A percentile compares a stretch with the other conserved stretches of the same genome.
Evolutionary conservation across 2,797 vertebrate species (phyloP).

Genomic region (Rachycentron canadum): DNA sequence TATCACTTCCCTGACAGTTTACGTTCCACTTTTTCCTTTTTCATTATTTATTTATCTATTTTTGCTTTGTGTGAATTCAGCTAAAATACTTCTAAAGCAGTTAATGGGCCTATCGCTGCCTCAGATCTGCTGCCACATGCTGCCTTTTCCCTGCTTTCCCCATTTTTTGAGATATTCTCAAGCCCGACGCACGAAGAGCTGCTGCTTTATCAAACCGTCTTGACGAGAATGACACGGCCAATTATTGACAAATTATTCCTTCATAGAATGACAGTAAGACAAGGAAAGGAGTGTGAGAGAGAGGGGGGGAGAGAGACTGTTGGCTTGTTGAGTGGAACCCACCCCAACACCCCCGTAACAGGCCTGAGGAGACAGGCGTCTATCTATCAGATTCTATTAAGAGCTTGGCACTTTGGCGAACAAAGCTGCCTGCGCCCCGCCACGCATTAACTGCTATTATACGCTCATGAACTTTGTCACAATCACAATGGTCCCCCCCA

Average conservation of each 20-base stretch:
- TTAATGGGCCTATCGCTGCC: constrained; percentile 85
- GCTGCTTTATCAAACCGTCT: constrained; percentile 82
- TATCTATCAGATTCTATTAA: constrained; percentile 88
- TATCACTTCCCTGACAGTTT: constrained; percentile 87
- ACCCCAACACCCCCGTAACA: constrained; percentile 62
- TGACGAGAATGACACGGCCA: constrained; percentile 86
- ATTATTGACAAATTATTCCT: constrained; percentile 91
- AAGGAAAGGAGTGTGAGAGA: constrained; percentile 51
- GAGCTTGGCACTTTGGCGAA: constrained; percentile 81
- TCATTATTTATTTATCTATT: constrained; percentile 91
- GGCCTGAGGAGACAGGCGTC: constrained; percentile 81
- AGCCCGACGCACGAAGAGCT: constrained; percentile 74
- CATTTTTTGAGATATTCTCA: constrained; percentile 77
- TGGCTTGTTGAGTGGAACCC: constrained; percentile 70
- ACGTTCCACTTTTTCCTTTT: constrained; percentile 85
- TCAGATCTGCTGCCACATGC: constrained; percentile 87
- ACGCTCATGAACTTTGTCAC: constrained; percentile 83
- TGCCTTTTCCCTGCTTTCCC: constrained; percentile 66
- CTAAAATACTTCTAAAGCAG: constrained; percentile 90
- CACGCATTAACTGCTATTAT: constrained; percentile 83
- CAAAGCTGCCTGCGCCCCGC: constrained; percentile 77
- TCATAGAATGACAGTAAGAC: constrained; percentile 80
- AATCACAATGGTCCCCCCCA: constrained; percentile 70
- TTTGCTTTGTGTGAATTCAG: constrained; percentile 90
- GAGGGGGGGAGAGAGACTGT: constrained; percentile 16